phyloP scores from a whole-genome alignment of 2,797 vertebrate species.

The Enteromius mattozi region DNA sequence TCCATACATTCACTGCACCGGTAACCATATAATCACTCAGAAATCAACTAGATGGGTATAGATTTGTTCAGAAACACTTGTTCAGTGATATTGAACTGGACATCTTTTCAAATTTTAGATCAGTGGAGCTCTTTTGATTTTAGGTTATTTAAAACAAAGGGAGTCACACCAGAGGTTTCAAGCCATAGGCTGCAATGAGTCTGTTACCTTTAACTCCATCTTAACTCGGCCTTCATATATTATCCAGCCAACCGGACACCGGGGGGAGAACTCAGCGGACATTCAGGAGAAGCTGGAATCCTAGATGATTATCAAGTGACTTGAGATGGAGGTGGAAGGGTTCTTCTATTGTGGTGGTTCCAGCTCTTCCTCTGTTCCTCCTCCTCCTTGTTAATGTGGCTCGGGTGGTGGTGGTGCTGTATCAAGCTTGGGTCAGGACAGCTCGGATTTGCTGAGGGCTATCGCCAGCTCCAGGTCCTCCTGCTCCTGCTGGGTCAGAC shows the following conservation, averaged over 20 bases:
- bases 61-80: constrained; percentile 13
- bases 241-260: constrained; percentile 22
- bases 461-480: constrained; percentile 99
- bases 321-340: constrained; percentile 4
- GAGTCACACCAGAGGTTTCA: constrained; percentile 20
- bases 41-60: background rate
- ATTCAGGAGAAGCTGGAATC: constrained; percentile 34
- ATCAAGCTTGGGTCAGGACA: constrained; percentile 86
- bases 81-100: background rate
- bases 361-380: constrained; percentile 17
- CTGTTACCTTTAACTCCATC: constrained; percentile 47
- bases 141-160: constrained; percentile 41
- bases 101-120: background rate
- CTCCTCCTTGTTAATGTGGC: constrained; percentile 20
- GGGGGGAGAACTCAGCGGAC: constrained; percentile 35
- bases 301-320: constrained; percentile 24
- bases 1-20: background rate
- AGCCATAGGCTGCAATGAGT: constrained; percentile 23
- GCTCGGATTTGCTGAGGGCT: constrained; percentile 98
- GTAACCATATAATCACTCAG: background rate
- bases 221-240: constrained; percentile 18
- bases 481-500: constrained; percentile 95
- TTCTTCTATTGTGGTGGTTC: constrained; percentile 26
- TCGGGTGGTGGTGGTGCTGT: constrained; percentile 43
- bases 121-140: constrained; percentile 4